phyloP scores from a whole-genome alignment of 2,888 invertebrate species.

The Chalcosyrphus nemorum region DNA sequence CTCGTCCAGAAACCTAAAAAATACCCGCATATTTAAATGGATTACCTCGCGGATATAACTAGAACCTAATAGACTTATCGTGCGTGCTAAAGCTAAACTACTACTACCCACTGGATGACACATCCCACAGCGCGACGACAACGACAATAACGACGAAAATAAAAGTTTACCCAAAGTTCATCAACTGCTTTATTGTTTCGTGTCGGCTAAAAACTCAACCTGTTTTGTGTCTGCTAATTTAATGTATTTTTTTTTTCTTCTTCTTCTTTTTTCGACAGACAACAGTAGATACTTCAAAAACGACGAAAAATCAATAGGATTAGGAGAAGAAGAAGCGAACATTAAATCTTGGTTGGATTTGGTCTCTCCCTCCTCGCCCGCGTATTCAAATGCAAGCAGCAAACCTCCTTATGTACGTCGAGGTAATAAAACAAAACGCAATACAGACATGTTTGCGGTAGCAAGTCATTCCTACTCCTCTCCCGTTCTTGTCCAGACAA shows the following conservation, averaged over 20 bases:
- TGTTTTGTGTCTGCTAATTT: not conserved
- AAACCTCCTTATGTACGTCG: not conserved
- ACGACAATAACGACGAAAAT: too few species aligned
- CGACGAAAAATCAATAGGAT: constrained; percentile 33
- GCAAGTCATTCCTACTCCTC: constrained; percentile 21
- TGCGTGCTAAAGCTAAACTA: not conserved
- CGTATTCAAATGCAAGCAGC: constrained; percentile 8
- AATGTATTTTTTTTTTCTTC: not conserved
- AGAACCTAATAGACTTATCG: not conserved
- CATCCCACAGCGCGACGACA: not conserved
- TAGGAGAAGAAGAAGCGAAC: not conserved
- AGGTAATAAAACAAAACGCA: constrained; percentile 17
- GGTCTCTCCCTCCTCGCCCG: not conserved
- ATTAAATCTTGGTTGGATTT: not conserved
- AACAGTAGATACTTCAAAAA: not conserved
- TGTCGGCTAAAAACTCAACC: constrained; percentile 1
- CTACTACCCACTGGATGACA: not conserved
- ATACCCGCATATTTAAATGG: not conserved
- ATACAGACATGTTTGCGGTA: constrained; percentile 25
- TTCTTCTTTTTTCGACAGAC: not conserved
- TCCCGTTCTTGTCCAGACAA: not conserved
- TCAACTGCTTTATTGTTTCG: constrained; percentile 18
- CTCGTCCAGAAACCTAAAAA: not conserved
- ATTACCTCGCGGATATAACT: not conserved
- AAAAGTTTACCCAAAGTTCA: constrained; percentile 8